Evolutionary conservation across 2,888 invertebrate species (phyloP).

Genomic region (Arge pagana): DNA sequence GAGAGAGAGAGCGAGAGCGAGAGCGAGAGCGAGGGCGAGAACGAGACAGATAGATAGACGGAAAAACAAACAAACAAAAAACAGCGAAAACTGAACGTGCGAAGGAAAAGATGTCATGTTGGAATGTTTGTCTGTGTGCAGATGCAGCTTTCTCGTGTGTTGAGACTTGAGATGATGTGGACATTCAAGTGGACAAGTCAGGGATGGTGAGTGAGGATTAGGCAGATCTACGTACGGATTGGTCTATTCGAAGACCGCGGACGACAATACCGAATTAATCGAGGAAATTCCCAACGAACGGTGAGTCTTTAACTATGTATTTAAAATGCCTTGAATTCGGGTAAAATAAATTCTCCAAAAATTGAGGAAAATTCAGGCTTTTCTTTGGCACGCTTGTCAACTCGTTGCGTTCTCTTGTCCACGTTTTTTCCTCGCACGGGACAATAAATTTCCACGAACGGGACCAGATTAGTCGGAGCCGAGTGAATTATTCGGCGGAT

Average conservation of each 20-base stretch:
- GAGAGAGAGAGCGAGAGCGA: background rate
- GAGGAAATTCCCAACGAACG: constrained; percentile 27
- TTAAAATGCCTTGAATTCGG: background rate
- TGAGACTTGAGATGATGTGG: constrained; percentile 53
- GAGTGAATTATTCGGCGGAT: too few species aligned
- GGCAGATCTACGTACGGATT: constrained; percentile 54
- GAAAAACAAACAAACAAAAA: background rate
- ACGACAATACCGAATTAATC: constrained; percentile 19
- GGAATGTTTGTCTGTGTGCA: constrained; percentile 62
- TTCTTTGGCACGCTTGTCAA: too few species aligned
- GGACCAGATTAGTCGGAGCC: too few species aligned
- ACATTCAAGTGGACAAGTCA: constrained; percentile 38
- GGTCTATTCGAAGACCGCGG: constrained; percentile 24
- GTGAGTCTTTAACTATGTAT: constrained; percentile 32
- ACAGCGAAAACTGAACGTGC: constrained; percentile 24
- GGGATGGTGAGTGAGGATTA: constrained; percentile 39
- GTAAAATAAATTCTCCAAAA: background rate
- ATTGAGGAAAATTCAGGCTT: background rate
- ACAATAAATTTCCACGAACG: too few species aligned
- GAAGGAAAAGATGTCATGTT: constrained; percentile 53
- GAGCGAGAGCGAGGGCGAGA: background rate
- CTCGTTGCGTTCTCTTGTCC: too few species aligned
- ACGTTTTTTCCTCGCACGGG: too few species aligned
- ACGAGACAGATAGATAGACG: background rate
- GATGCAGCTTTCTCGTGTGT: constrained; percentile 57